These are phyloP conservation scores for Oligia fasciuncula DNA, from an alignment of 2,888 invertebrate genomes.

Conservation along the genomic window DNA sequence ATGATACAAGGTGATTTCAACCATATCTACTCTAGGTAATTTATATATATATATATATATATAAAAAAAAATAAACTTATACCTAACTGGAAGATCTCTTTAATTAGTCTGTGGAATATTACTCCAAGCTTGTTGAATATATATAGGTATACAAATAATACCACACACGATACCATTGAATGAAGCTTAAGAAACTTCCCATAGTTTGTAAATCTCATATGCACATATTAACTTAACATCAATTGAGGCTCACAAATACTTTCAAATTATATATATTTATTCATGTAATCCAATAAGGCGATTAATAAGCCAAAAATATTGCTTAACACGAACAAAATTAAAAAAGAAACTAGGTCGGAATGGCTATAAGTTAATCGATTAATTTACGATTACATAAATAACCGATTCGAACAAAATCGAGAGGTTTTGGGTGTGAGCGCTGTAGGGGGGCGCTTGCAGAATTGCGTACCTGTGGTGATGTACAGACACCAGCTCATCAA, in stretches of 20 bases:
- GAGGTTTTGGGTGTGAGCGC: conserved; percentile 67
- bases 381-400: conserved; percentile 77
- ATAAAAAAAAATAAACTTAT: not conserved
- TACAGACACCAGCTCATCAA: not conserved
- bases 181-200: conserved; percentile 31
- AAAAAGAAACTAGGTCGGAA: conserved; percentile 73
- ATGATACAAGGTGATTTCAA: too few species aligned
- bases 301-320: conserved; percentile 66
- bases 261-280: conserved; percentile 66
- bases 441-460: conserved; percentile 58
- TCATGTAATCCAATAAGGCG: conserved; percentile 65
- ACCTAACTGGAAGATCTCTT: not conserved
- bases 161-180: conserved; percentile 48
- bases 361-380: conserved; percentile 75
- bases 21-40: too few species aligned
- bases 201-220: conserved; percentile 40
- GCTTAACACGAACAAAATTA: conserved; percentile 69
- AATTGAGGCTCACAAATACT: conserved; percentile 49
- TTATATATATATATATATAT: too few species aligned
- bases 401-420: conserved; percentile 79
- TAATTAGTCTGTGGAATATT: not conserved
- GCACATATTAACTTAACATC: conserved; percentile 52
- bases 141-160: conserved; percentile 18
- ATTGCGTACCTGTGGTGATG: conserved; percentile 47
- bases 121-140: not conserved